Base-by-base conservation (phyloP, 2,113 vertebrate genomes). In the Pelodiscus sinensis region DNA sequence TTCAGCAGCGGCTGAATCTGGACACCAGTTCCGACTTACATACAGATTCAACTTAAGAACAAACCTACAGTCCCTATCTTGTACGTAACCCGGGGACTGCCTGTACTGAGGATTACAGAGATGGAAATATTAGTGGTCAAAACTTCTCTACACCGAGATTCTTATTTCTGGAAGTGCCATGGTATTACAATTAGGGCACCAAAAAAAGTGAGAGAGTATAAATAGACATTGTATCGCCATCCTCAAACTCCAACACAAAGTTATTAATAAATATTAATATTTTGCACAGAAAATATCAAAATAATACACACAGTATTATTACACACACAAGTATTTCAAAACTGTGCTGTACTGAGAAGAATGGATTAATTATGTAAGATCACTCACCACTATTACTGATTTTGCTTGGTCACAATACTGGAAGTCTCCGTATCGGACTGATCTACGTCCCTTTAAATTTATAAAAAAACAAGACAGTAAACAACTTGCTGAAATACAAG, bases 361-460 rank as follows among this genome's bases (percentile, higher is more conserved):
- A 60, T 10, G 79, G 15, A 79, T 3, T 7, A 79, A 60, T 25
- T 8, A 94, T 56, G 15, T 29, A 52, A 71, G 55, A 90, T 73
- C n/a, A 98, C 99, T 99, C 97, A 99, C 99, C 98, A 99, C 99
- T 75, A 99, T 99, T 10, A 99, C 97, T 54, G 98, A 98, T 97
- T 99, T 99, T 92, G 99, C 99, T 98, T 99, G 99, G 35, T 99
- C 99, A 80, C 99, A 99, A 96, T 99, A 99, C 86, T 99, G 98
- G 68, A 99, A 99, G 84, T 99, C 99, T 92, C 99, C 99, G 0
- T 98, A 99, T 13, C 99, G 98, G 89, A 99, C 99, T 0, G 99
- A 99, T 92, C 99, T 99, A 91, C 99, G 98, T 6, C 99, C 99
- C 99, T 99, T 54, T 57, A 84, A 95, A 95, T 89, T 90, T 18